Evolutionary conservation across 2,888 invertebrate species (phyloP).

Genomic region (Scelioninae gen. 1): DNA sequence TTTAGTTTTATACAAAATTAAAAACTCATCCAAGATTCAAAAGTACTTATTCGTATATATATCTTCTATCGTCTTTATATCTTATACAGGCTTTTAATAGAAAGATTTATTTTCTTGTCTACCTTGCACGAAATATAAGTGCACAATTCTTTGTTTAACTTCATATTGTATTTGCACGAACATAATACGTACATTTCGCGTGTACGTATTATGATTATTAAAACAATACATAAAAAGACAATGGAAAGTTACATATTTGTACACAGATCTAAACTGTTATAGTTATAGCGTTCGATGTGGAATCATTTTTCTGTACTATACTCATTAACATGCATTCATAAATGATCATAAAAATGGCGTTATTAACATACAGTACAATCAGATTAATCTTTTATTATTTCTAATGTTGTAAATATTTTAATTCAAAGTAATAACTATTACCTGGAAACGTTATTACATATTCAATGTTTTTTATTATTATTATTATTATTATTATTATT

Average conservation of each 20-base stretch:
- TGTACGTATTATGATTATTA: conserved; percentile 29
- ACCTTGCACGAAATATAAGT: conserved; percentile 41
- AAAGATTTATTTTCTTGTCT: conserved; percentile 56
- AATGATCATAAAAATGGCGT: conserved; percentile 33
- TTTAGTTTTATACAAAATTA: conserved; percentile 56
- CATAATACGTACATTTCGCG: conserved; percentile 6
- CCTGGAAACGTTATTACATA: conserved; percentile 11
- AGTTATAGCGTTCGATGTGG: conserved; percentile 19
- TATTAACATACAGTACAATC: conserved; percentile 37
- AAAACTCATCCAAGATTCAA: conserved; percentile 48
- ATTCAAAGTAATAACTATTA: conserved; percentile 30
- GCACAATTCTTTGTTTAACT: conserved; percentile 44
- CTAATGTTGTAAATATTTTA: conserved; percentile 40
- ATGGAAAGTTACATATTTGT: conserved; percentile 47
- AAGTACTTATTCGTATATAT: conserved; percentile 36
- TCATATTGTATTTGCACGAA: conserved; percentile 42
- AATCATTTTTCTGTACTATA: conserved; percentile 31
- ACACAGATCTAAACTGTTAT: conserved; percentile 21
- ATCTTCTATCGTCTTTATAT: conserved; percentile 26
- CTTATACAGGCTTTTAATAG: conserved; percentile 44
- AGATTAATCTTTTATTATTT: conserved; percentile 37
- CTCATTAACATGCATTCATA: conserved; percentile 34
- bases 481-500: background rate
- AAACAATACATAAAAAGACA: conserved; percentile 49
- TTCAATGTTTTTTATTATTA: conserved; percentile 20